Conservation (phyloP, 2,113 vertebrate species). For the Macquaria australasica region DNA sequence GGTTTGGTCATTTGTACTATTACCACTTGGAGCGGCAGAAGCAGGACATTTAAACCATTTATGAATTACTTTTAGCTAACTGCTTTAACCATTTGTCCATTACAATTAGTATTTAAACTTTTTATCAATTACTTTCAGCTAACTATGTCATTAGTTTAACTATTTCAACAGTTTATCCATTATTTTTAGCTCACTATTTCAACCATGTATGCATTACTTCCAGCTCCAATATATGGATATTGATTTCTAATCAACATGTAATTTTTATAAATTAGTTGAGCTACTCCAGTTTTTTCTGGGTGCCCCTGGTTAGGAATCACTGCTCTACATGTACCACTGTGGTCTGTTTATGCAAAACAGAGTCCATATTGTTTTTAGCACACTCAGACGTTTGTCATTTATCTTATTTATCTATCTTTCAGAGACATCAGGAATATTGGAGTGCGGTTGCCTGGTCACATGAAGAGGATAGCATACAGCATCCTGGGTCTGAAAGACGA, state of each 20-base stretch:
- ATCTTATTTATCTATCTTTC: conserved; percentile 33
- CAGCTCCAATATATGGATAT: background rate
- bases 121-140: background rate
- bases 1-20: background rate
- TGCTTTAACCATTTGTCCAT: background rate
- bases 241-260: background rate
- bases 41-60: background rate
- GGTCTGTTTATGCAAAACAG: background rate
- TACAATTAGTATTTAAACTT: background rate
- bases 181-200: background rate
- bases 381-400: conserved; percentile 11
- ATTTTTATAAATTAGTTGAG: background rate
- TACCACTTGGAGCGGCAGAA: background rate
- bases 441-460: conserved; percentile 93
- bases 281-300: background rate
- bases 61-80: background rate
- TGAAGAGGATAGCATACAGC: conserved; percentile 96
- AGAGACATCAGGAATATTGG: conserved; percentile 94
- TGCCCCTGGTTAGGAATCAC: background rate
- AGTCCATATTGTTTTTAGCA: conserved; percentile 29
- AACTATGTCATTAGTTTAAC: no score
- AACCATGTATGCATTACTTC: no score
- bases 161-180: background rate
- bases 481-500: conserved; percentile 94
- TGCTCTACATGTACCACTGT: background rate